Evolutionary conservation across 37 sponge, comb jelly and placozoan genomes (phyloP), one percentile per base, ranked within the genome.

Genomic region (Tethya wilhelma): DNA sequence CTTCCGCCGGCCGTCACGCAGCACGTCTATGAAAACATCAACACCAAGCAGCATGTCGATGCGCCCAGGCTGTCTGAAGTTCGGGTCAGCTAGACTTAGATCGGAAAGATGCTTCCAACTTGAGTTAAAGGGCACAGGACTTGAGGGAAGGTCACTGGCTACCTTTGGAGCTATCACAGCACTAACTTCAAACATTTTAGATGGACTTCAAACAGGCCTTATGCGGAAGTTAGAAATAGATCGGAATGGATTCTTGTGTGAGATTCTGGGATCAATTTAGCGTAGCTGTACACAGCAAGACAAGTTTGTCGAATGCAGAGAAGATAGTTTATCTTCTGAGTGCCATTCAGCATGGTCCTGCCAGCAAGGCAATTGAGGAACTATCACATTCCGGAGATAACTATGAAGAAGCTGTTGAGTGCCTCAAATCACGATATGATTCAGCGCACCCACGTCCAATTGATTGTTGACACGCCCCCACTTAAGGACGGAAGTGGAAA

Each of bases 1-100:
- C 29, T 49, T 70, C 81, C 72, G 81, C 81, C 62, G 81, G 71
- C 81, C 81, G 7, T 80, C 46, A 71, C 71, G 44, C 31, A 80
- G 44, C 40, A 80, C 34, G 22, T 80, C 81, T 39, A 71, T 28
- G 71, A 72, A 19, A 80, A 49, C 17, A 80, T 56, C n/a, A n/a
- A n/a, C n/a, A n/a, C n/a, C n/a, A n/a, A n/a, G n/a, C n/a, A n/a
- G n/a, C n/a, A n/a, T n/a, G 71, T 80, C 81, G 39, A 80, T 70
- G 28, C 71, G 71, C 20, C 81, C 71, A 28, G 72, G 71, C 31
- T 60, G 81, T 59, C 72, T 72, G 39, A 80, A 80, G 6, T 45
- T 26, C 14, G 81, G 81, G 45, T 80, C 81, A 39, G 81, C 71
- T 25, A 80, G 62, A 12, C 62, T 43, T 28, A 80, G 63, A 38